Evolutionary conservation across 2,797 vertebrate species (phyloP), one percentile per base, ranked within the genome.

Genomic region (Bradypodion pumilum): DNA sequence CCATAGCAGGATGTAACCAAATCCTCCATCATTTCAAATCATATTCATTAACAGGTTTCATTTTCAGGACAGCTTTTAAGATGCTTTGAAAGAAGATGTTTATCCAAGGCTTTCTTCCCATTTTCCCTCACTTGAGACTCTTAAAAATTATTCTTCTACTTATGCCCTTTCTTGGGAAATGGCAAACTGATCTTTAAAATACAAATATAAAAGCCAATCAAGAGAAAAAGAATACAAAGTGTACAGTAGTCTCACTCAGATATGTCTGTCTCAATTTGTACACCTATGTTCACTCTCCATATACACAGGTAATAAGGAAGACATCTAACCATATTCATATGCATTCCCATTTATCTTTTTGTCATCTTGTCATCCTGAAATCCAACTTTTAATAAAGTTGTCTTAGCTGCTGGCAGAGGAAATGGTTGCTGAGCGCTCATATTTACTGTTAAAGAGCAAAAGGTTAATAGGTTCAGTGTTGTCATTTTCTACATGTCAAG

Each of bases 401-500:
- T 44, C 29, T 85, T 6, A 59, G 46, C 86, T 89, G 84, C 70
- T 75, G 1, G 73, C 40, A 81, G 21, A 81, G 2, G 83, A 6
- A 80, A 77, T 16, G 78, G 1, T 59, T 88, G 44, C 7, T 82
- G 62, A 78, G 85, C 63, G 0, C 70, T 86, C 75, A 79, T 32
- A 82, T 87, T 86, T 81, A 44, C 52, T 23, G 19, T 21, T 56
- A 75, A 82, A 74, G 76, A 75, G 75, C 87, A 89, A 44, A 40
- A 87, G 5, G 70, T 78, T 84, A 32, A 78, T 29, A 85, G 21
- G 19, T 74, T 88, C 86, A 62, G n/a, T 86, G 1, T 77, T 88
- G 78, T 44, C 84, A 19, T 88, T 89, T 90, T 89, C 70, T 78
- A 12, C 69, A 66, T 80, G 82, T 84, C 70, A 83, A 89, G 76